A percentile compares a stretch with the other conserved stretches of the same genome.
Evolutionary conservation across 2,113 vertebrate genomes (phyloP).

Genomic region (Diphyllodes magnificus): DNA sequence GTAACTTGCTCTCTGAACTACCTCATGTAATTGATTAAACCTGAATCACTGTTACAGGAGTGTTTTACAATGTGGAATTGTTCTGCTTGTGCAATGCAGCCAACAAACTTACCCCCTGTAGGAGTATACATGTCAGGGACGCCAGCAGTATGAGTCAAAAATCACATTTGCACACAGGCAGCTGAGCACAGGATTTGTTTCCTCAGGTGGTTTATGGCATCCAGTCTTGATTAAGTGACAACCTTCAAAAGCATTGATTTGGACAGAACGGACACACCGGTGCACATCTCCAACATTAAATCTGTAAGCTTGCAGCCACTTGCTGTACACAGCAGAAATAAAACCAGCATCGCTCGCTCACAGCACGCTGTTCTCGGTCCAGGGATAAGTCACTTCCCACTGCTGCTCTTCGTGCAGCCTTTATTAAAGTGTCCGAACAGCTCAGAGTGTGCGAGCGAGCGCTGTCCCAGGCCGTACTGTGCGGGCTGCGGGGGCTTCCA

Average conservation of each 20-base stretch:
- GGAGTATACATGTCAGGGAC: background rate
- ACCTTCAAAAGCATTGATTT: background rate
- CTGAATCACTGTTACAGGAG: background rate
- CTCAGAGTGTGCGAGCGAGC: accelerated
- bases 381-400: background rate
- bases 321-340: background rate
- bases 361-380: accelerated
- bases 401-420: background rate
- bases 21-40: background rate
- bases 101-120: background rate
- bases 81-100: background rate
- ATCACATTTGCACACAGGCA: background rate
- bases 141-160: background rate
- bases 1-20: background rate
- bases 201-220: background rate
- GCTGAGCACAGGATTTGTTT: background rate
- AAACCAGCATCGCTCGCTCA: accelerated
- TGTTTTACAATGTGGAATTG: background rate
- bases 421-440: background rate
- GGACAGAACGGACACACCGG: accelerated
- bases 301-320: background rate
- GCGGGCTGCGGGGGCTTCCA: background rate
- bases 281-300: accelerated
- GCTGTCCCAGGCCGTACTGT: accelerated
- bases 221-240: background rate